Evolutionary conservation across 2,888 invertebrate species (phyloP).

Genomic region (Eupithecia insigniata): DNA sequence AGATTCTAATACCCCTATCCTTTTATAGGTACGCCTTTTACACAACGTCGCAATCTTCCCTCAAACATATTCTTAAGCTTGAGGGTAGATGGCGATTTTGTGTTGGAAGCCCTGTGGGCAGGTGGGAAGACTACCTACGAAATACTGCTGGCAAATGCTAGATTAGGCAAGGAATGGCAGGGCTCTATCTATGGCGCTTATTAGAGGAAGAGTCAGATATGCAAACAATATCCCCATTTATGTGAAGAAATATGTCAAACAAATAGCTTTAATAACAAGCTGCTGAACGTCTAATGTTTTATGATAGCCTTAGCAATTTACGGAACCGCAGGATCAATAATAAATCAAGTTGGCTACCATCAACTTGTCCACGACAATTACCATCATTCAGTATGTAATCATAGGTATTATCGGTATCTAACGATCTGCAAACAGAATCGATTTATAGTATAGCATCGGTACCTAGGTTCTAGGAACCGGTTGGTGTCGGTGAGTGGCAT

Average conservation of each 20-base stretch:
- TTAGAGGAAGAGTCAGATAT: not conserved
- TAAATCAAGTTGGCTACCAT: conserved; percentile 30
- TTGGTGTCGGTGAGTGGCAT: conserved; percentile 67
- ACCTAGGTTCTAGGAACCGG: conserved; percentile 65
- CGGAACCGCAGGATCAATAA: conserved; percentile 26
- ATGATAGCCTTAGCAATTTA: conserved; percentile 16
- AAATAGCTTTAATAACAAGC: not conserved
- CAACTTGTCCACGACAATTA: conserved; percentile 40
- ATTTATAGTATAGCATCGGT: conserved; percentile 43
- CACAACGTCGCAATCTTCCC: not conserved
- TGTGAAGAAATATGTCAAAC: not conserved
- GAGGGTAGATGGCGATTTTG: not conserved
- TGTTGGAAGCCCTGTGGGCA: not conserved
- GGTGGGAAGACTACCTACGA: not conserved
- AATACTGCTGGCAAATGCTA: not conserved
- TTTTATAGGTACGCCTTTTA: no score
- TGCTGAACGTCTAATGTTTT: not conserved
- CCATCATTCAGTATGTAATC: conserved; percentile 40
- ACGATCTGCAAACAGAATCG: conserved; percentile 44
- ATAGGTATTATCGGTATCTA: conserved; percentile 42
- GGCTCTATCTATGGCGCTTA: not conserved
- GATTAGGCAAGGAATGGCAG: not conserved
- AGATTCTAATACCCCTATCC: not conserved
- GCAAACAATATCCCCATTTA: not conserved
- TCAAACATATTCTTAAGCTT: not conserved